Base-by-base conservation (phyloP, 2,888 invertebrate genomes). In the Coremacera marginata region DNA sequence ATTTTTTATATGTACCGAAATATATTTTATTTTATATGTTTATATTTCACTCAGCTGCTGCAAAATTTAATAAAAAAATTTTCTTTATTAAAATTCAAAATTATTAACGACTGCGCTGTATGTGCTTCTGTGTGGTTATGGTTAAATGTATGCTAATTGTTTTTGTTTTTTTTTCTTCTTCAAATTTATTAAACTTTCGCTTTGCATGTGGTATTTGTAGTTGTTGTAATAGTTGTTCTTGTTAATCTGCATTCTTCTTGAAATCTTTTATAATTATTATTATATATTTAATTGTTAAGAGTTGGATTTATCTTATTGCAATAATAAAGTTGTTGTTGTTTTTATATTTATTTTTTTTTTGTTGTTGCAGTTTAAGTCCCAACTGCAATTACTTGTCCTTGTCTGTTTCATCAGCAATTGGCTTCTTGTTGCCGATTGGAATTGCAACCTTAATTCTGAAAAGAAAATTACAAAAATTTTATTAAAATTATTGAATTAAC, bases 361-460 rank as follows among this genome's bases (percentile, higher is more conserved):
- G 74, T 81, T 81, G 79, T 76, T 84, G 81, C 79, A 81, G 79
- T 78, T 84, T 78, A 77, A 76, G 62, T 78, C 72, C 76, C 80
- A 73, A 80, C 79, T 82, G 78, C 73, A 77, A 75, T 92, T 94
- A 95, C 92, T 95, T 94, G 91, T 95, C 95, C 91, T 96, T 96
- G 88, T 94, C 94, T 87, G 94, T 93, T 89, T 96, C 88, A 79
- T 83, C 83, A 79, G 81, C 86, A 81, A 87, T 95, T 82, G 92
- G 89, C 91, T 95, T 96, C 91, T 96, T 94, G 89, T 95, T 94
- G 90, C 96, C 96, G 89, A 96, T 93, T 81, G 96, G 96, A 90
- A 96, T 93, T 84, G 95, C 95, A 85, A 95, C 95, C 90, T 95
- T 95, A 86, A 96, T 94, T 90, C 96, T 96, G 91, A 49, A 90